A percentile compares a stretch with the other conserved stretches of the same genome.
Evolutionary conservation across 2,113 vertebrate species (phyloP).

Genomic region (Brachypteracias leptosomus): DNA sequence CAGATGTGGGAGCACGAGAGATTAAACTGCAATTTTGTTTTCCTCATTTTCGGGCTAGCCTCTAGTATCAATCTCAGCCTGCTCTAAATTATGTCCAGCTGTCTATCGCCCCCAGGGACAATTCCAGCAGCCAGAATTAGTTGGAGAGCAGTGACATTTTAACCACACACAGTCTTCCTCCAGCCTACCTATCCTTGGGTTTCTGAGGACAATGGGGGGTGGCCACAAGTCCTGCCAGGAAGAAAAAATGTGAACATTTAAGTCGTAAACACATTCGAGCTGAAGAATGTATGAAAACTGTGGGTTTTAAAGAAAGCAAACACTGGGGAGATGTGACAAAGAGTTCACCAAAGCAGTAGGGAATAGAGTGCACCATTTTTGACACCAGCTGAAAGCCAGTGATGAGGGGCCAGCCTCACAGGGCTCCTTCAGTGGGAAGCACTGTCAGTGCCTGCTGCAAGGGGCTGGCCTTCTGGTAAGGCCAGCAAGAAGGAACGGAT

Average conservation of each 20-base stretch:
- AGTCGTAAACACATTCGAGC: neutral
- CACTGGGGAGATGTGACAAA: neutral
- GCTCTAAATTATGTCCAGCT: slow-evolving; percentile 60
- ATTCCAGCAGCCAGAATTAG: slow-evolving; percentile 42
- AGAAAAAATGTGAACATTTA: neutral
- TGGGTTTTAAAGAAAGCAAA: neutral
- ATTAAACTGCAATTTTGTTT: slow-evolving; percentile 61
- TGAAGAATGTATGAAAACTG: neutral
- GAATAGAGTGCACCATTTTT: neutral
- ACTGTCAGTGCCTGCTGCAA: neutral
- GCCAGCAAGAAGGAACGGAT: neutral
- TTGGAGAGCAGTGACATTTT: slow-evolving; percentile 46
- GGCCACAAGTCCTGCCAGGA: neutral
- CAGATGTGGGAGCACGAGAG: slow-evolving; percentile 44
- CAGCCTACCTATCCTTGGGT: slow-evolving; percentile 35
- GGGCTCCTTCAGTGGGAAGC: neutral
- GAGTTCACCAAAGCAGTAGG: neutral
- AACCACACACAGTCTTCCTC: slow-evolving; percentile 39
- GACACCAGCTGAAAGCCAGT: neutral
- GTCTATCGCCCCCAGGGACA: slow-evolving; percentile 32
- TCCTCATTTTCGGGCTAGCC: neutral
- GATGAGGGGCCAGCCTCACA: neutral
- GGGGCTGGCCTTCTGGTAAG: neutral
- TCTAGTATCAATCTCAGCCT: slow-evolving; percentile 41
- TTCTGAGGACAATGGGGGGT: neutral